Percentiles rank a stretch among this genome's conserved stretches.
Conservation (phyloP, 2,797 vertebrate genomes). For the Leptoclinus maculatus region DNA sequence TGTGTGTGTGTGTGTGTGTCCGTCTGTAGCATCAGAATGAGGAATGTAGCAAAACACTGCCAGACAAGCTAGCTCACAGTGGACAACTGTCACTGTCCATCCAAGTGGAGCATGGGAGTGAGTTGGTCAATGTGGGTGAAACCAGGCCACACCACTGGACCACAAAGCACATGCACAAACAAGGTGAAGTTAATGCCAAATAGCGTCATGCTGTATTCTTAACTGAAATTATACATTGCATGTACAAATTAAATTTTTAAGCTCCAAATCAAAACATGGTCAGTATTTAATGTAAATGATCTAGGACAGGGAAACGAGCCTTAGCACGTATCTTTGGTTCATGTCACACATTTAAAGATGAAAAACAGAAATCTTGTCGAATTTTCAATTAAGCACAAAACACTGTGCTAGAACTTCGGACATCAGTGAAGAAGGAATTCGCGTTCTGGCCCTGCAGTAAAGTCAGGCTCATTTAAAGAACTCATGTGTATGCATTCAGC, state of each 20-base stretch:
- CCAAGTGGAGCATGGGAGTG: conserved; percentile 23
- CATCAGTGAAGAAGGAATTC: neutral
- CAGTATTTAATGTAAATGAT: neutral
- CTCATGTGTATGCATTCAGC: neutral
- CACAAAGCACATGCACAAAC: neutral
- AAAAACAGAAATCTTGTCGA: neutral
- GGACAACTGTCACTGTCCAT: conserved; percentile 40
- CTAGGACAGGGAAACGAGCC: fast-evolving
- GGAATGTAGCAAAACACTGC: conserved; percentile 64
- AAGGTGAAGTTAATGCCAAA: neutral
- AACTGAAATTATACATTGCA: neutral
- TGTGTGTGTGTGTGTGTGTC: conserved; percentile 6
- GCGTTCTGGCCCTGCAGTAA: neutral
- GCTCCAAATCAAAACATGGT: conserved; percentile 1
- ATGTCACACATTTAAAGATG: neutral
- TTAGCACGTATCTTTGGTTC: neutral
- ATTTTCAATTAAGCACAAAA: neutral
- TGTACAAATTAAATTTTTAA: no score
- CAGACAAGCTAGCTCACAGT: conserved; percentile 60
- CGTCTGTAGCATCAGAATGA: conserved; percentile 19
- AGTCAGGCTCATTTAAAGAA: neutral
- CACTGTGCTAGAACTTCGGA: neutral
- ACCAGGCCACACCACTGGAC: conserved; percentile 25
- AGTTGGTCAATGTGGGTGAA: conserved; percentile 34
- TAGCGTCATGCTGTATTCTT: neutral